phyloP scores from a whole-genome alignment of 2,797 vertebrate genomes.

The Bufotes viridis region DNA sequence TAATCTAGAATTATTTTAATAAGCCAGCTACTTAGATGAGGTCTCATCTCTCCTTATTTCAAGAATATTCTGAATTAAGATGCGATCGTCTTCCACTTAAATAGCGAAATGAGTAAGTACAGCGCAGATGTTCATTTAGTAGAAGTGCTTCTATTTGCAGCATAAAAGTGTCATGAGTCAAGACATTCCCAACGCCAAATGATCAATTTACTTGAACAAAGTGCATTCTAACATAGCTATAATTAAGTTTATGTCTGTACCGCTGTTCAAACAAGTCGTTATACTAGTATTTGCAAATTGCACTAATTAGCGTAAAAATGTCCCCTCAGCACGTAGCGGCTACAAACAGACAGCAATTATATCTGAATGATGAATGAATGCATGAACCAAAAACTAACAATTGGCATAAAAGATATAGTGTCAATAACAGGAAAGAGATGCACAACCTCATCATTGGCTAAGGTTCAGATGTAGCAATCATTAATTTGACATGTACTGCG shows the following conservation, averaged over 20 bases:
- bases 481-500: too few relatives aligned
- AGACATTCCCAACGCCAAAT: conserved; percentile 42
- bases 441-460: background rate
- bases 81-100: conserved; percentile 32
- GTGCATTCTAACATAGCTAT: conserved; percentile 2
- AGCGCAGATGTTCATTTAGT: conserved; percentile 47
- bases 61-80: conserved; percentile 37
- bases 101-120: conserved; percentile 27
- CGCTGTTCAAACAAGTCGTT: conserved; percentile 50
- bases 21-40: background rate
- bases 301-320: conserved; percentile 49
- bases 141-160: background rate
- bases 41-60: conserved; percentile 28
- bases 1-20: conserved; percentile 5
- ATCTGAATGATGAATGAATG: conserved; percentile 46
- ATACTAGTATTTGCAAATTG: conserved; percentile 47
- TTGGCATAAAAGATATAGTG: conserved; percentile 64
- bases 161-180: conserved; percentile 30
- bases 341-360: conserved; percentile 49
- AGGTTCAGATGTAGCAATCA: too few relatives aligned
- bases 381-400: conserved; percentile 36
- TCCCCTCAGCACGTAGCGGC: conserved; percentile 19
- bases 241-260: conserved; percentile 39
- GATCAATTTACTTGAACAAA: conserved; percentile 40
- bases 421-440: conserved; percentile 44